Conservation (phyloP, 2,797 vertebrate species). For the Schizopygopsis pylzovi region DNA sequence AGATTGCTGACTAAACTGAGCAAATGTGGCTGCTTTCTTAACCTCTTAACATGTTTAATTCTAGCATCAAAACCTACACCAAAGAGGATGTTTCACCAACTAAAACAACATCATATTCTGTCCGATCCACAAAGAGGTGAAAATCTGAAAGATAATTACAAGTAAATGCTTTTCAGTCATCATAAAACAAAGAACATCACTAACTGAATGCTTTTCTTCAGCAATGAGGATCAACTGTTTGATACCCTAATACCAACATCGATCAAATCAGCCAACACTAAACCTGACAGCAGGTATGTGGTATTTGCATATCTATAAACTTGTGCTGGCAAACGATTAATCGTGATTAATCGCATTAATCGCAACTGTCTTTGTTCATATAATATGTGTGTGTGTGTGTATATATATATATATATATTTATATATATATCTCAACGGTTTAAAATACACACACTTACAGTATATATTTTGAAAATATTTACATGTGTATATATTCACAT, state of each 20-base stretch:
- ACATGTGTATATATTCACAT: too few species aligned
- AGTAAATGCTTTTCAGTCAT: neutral
- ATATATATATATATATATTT: too few species aligned
- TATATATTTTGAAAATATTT: too few species aligned
- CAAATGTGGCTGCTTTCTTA: neutral
- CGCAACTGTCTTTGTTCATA: neutral
- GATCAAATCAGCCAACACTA: neutral
- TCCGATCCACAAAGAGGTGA: slow-evolving; percentile 68
- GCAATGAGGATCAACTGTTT: slow-evolving; percentile 61
- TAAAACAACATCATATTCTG: slow-evolving; percentile 64
- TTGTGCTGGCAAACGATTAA: neutral
- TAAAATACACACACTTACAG: too few species aligned
- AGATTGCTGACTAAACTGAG: slow-evolving; percentile 29
- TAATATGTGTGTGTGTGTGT: too few species aligned
- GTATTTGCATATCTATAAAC: neutral
- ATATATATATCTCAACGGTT: too few species aligned
- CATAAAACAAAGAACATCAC: neutral
- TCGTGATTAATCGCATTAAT: neutral
- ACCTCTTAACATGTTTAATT: slow-evolving; percentile 8
- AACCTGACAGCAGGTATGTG: slow-evolving; percentile 66
- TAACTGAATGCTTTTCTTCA: slow-evolving; percentile 36
- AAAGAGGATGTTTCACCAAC: slow-evolving; percentile 60
- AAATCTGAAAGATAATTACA: neutral
- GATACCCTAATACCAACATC: slow-evolving; percentile 53
- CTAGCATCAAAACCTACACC: slow-evolving; percentile 64